Conservation (phyloP, 2,113 vertebrate species). For the Oreochromis spilurus region DNA sequence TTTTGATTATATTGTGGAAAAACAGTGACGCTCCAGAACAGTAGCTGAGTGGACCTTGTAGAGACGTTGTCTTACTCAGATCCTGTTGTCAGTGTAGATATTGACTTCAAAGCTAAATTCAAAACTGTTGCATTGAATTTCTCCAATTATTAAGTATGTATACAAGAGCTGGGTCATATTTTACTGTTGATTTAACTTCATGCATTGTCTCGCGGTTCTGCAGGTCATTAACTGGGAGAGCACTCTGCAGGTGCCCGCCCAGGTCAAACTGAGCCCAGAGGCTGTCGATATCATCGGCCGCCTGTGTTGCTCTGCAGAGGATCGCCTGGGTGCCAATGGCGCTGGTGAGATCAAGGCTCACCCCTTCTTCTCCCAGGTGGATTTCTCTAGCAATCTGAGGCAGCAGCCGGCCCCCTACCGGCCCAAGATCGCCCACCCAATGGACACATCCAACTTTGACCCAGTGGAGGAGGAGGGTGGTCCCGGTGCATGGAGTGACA, state of each 20-base stretch:
- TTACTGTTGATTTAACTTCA: background rate
- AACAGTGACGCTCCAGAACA: background rate
- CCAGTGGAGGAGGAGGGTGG: constrained; percentile 91
- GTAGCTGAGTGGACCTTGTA: background rate
- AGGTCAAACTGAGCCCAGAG: constrained; percentile 90
- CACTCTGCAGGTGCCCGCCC: constrained; percentile 91
- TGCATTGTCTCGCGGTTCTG: background rate
- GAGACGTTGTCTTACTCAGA: background rate
- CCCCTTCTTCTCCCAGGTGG: constrained; percentile 84
- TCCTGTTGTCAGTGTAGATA: background rate
- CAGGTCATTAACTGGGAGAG: constrained; percentile 99
- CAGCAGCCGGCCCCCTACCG: constrained; percentile 91
- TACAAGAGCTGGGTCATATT: background rate
- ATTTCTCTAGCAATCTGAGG: constrained; percentile 91
- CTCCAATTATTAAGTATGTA: background rate
- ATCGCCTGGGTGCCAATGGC: constrained; percentile 86
- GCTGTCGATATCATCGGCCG: constrained; percentile 89
- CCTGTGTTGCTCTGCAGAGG: constrained; percentile 90
- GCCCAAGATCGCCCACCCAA: constrained; percentile 94
- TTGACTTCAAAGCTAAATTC: background rate
- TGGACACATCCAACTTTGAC: constrained; percentile 99
- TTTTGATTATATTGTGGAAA: background rate
- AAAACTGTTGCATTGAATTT: background rate
- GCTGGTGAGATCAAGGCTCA: constrained; percentile 94
- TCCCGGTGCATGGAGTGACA: constrained; percentile 83